Conservation (phyloP, 2,113 vertebrate species). For the Clarias gariepinus region DNA sequence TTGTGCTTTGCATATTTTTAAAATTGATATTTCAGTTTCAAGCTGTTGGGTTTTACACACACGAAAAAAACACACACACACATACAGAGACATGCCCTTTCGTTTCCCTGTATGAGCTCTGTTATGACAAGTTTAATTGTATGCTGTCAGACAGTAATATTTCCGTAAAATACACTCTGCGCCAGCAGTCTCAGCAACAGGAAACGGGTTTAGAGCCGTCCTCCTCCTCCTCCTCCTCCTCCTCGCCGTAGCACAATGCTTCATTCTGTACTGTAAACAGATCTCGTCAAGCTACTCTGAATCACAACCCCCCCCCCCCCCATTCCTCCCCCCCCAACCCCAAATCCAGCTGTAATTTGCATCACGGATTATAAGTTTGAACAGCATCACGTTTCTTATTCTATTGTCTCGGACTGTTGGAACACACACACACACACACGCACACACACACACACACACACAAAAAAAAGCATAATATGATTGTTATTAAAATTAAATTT, state of each 20-base stretch:
- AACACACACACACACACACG: too few relatives aligned
- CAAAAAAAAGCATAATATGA: neutral
- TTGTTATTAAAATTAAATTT: neutral
- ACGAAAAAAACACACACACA: constrained; percentile 56
- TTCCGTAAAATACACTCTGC: constrained; percentile 77
- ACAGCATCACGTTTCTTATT: constrained; percentile 1
- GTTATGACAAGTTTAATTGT: constrained; percentile 83
- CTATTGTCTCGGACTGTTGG: neutral
- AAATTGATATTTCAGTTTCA: constrained; percentile 70
- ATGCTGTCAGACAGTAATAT: constrained; percentile 77
- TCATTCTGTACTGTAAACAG: constrained; percentile 66
- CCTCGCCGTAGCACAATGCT: constrained; percentile 67
- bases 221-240: constrained; percentile 57
- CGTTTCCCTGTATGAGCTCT: constrained; percentile 71
- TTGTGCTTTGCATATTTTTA: constrained; percentile 63
- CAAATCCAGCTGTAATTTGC: neutral
- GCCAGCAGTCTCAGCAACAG: constrained; percentile 73
- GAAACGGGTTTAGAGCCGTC: constrained; percentile 67
- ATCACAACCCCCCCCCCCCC: neutral
- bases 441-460: too few relatives aligned
- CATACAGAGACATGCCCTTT: constrained; percentile 58
- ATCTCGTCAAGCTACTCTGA: constrained; percentile 64
- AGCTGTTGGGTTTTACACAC: constrained; percentile 63
- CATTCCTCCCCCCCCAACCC: neutral
- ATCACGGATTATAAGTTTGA: neutral